Evolutionary conservation across 35 echinoderm and acorn worm genomes (phyloP).

Genomic region (Holothuria glaberrima): DNA sequence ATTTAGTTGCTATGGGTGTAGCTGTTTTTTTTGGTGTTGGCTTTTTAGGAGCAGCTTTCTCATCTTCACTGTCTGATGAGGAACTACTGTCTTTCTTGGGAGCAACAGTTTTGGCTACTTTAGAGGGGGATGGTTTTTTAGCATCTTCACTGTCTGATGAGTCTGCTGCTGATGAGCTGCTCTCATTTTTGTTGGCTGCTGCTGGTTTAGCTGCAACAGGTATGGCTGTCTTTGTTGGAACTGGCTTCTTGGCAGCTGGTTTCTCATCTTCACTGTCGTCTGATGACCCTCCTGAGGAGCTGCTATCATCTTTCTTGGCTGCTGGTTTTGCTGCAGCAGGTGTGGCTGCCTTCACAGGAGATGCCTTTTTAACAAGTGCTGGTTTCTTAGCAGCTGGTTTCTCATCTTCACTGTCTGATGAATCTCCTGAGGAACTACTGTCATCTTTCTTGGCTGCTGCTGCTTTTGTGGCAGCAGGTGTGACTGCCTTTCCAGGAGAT

Average conservation of each 20-base stretch:
- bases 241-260: too few relatives aligned
- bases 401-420: conserved; percentile 45
- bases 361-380: too few relatives aligned
- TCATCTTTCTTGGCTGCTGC: conserved; percentile 28
- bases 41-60: too few relatives aligned
- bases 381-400: neutral
- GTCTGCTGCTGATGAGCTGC: too few relatives aligned
- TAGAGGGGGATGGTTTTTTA: too few relatives aligned
- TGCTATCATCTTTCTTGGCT: conserved; percentile 23
- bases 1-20: neutral
- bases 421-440: neutral
- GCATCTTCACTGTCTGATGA: too few relatives aligned
- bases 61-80: too few relatives aligned
- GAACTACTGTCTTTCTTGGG: too few relatives aligned
- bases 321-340: too few relatives aligned
- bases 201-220: neutral
- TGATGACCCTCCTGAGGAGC: conserved; percentile 9
- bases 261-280: conserved; percentile 37
- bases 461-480: neutral
- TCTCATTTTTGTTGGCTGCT: too few relatives aligned
- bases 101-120: too few relatives aligned
- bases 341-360: neutral
- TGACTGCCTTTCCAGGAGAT: neutral
- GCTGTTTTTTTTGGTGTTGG: neutral
- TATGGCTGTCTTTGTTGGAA: too few relatives aligned